Evolutionary conservation across 2,113 vertebrate genomes (phyloP).

Genomic region (Ictalurus furcatus): DNA sequence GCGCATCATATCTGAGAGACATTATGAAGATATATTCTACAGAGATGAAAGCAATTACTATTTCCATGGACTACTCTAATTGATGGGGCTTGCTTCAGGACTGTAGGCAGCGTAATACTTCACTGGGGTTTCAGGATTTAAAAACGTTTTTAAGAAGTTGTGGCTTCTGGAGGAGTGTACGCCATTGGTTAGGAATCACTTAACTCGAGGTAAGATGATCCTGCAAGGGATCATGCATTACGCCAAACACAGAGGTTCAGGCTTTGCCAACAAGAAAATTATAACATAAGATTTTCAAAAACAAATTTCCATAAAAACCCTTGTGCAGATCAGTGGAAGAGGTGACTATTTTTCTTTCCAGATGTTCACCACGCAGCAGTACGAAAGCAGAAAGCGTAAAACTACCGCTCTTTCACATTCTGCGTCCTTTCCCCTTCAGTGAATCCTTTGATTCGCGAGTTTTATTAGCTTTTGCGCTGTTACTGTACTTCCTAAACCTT

Average conservation of each 20-base stretch:
- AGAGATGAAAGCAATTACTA: neutral
- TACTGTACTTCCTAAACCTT: neutral
- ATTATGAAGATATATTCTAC: neutral
- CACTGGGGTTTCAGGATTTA: neutral
- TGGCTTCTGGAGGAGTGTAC: neutral
- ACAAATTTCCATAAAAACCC: neutral
- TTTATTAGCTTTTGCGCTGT: neutral
- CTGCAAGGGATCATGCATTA: neutral
- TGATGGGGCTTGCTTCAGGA: neutral
- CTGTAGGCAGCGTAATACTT: neutral
- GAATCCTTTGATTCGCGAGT: neutral
- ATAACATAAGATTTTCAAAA: neutral
- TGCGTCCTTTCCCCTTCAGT: neutral
- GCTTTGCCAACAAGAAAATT: neutral
- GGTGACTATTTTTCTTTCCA: neutral
- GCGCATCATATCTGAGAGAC: neutral
- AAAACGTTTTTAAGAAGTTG: no score
- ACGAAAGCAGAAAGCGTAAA: neutral
- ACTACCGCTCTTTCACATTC: neutral
- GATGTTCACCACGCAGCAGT: neutral
- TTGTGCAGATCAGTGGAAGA: no score
- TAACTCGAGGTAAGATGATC: neutral
- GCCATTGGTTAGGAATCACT: neutral
- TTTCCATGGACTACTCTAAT: constrained; percentile 1
- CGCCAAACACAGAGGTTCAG: neutral